Base-by-base conservation (phyloP, 2,888 invertebrate genomes). In the Ormyrus thymus region DNA sequence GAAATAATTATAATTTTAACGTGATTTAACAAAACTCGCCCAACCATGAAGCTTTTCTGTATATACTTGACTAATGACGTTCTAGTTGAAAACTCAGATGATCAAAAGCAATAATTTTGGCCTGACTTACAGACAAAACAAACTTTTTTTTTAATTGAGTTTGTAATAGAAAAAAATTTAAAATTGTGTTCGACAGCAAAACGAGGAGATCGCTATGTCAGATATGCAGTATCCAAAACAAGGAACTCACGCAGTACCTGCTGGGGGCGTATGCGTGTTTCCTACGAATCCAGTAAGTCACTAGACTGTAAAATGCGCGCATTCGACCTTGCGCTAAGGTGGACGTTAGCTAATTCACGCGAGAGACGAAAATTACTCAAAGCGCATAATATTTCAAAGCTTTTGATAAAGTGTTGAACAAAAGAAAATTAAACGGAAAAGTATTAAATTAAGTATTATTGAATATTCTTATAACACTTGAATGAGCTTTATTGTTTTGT, bases 191-290 rank as follows among this genome's bases (percentile, higher is more conserved):
- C 81, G 81, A 82, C 91, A 91, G 77, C 92, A 94, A 94, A 94
- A 92, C 90, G 95, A 95, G 91, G 95, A 95, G 89, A 93, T 94
- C 87, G 94, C 94, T 79, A 92, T 94, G 90, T 93, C 94, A 89
- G 95, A 95, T 89, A 93, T 93, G 92, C 94, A 94, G 87, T 94
- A 94, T 89, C 94, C 94, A 83, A 94, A 94, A 84, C 90, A 90
- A 84, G 90, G 90, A 83, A 88, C 88, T 76, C 91, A 90, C 84
- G 90, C 90, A 76, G 90, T 90, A 81, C 90, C 91, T 82, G 89
- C 91, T 81, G 91, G 91, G 82, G 91, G 91, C 83, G 91, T 91
- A 82, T 89, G 91, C 84, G 91, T 91, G 84, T 92, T 90, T 85
- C 91, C 92, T 81, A 90, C 90, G 81, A 86, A 86, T 83, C 86